phyloP scores from a whole-genome alignment of 2,113 vertebrate species.

The Silurus asotus region DNA sequence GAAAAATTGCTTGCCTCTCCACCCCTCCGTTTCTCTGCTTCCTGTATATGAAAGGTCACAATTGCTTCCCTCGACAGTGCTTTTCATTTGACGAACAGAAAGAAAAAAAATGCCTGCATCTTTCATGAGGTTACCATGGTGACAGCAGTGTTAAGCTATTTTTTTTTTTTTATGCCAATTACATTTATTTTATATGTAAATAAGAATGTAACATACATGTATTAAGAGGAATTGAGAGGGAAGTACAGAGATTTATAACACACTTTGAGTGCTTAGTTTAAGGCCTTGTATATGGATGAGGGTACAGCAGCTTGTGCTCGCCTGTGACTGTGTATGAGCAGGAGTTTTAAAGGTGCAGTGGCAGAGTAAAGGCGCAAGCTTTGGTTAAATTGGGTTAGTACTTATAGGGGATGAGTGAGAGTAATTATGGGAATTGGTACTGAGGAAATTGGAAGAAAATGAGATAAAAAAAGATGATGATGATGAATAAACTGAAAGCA shows the following conservation, averaged over 20 bases:
- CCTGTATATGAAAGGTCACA: constrained; percentile 13
- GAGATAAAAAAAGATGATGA: neutral
- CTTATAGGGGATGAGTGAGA: neutral
- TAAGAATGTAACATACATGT: neutral
- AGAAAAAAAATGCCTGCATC: neutral
- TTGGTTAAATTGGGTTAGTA: neutral
- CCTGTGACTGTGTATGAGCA: neutral
- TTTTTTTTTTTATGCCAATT: neutral
- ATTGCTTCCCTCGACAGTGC: neutral
- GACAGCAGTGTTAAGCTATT: neutral
- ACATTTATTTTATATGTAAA: neutral
- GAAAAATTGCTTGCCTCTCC: neutral
- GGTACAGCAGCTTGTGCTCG: neutral
- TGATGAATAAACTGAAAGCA: neutral
- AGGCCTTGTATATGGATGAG: neutral
- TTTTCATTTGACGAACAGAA: constrained; percentile 2
- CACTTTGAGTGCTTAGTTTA: neutral
- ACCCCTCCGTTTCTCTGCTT: neutral
- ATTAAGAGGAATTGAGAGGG: neutral
- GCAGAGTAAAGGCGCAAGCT: neutral
- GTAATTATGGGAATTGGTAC: neutral
- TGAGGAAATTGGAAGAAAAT: neutral
- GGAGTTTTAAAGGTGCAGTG: neutral
- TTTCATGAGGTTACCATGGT: constrained; percentile 7
- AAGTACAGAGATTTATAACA: neutral